Base-by-base conservation (phyloP, 2,888 invertebrate genomes). In the Patella depressa region DNA sequence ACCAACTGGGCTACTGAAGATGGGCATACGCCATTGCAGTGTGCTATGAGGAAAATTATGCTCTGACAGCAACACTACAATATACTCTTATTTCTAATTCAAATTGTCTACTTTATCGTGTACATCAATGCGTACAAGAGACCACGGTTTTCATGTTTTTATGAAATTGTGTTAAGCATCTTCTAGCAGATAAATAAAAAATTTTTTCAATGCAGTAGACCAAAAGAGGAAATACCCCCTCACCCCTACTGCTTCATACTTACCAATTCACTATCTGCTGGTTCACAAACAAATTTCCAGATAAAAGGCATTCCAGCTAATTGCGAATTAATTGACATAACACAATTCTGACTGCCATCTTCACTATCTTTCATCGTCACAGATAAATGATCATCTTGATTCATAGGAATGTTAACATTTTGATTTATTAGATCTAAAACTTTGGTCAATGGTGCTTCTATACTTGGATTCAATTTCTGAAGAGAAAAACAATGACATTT, bases 221-320 rank as follows among this genome's bases (percentile, higher is more conserved):
- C 45, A 45, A 45, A 45, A 45, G 45, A 45, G 45, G 9, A 45
- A 45, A 45, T 45, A 45, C 9, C 45, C 34, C 34, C 34, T 34
- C 34, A 5, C 45, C 45, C 45, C n/a, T 5, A 70, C 29, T n/a
- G 29, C 12, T 11, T 65, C 14, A 3, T 54, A 76, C 79, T 73
- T 79, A 89, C 89, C 88, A 88, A 83, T 57, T 80, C 79, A 34
- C 77, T 83, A 15, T 84, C 80, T 19, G 87, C 87, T 17, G 79
- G 78, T 19, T 75, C 72, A 72, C 86, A 86, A n/a, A 82, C 80
- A 75, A 89, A 88, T 45, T 86, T 81, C 88, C 88, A 89, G 3
- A 80, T 73, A 76, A 89, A 89, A 2, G 89, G 88, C 82, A 89
- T 84, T 9, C 88, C 88, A n/a, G 88, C 89, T 45, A 89, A 80